A percentile compares a stretch with the other conserved stretches of the same genome.
Evolutionary conservation across 2,113 vertebrate genomes (phyloP).

Genomic region (Notechis scutatus): DNA sequence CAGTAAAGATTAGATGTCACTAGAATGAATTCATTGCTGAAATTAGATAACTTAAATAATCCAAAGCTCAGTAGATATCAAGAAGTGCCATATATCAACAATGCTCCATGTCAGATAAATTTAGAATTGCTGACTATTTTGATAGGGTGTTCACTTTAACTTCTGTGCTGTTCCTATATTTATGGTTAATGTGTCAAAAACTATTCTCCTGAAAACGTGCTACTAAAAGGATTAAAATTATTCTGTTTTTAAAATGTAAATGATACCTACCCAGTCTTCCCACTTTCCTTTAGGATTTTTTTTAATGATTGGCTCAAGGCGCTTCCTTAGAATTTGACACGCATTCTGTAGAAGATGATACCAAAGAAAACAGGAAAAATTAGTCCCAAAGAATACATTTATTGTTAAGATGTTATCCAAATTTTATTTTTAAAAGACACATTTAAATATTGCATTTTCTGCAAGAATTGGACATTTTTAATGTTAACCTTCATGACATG

Average conservation of each 20-base stretch:
- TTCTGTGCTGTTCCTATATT: no score
- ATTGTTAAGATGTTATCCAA: background rate
- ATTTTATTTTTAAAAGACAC: background rate
- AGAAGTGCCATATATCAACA: background rate
- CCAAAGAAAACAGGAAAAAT: background rate
- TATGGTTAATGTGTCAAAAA: background rate
- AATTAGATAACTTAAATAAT: background rate
- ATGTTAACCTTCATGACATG: background rate
- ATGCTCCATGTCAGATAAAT: background rate
- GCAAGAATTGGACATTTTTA: background rate
- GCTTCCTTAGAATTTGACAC: constrained; percentile 77
- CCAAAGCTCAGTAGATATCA: background rate
- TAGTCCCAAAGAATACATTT: background rate
- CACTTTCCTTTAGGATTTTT: constrained; percentile 76
- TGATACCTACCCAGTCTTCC: constrained; percentile 79
- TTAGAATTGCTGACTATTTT: background rate
- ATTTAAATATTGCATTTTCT: background rate
- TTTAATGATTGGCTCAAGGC: constrained; percentile 76
- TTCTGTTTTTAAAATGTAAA: background rate
- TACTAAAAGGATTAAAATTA: background rate
- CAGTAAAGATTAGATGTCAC: background rate
- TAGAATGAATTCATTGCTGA: background rate
- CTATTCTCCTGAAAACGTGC: background rate
- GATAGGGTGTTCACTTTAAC: background rate
- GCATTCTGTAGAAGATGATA: constrained; percentile 68